Percentiles rank a stretch among this genome's conserved stretches.
Conservation (phyloP, 1,140 invertebrate species). For the Drosophila aff. region DNA sequence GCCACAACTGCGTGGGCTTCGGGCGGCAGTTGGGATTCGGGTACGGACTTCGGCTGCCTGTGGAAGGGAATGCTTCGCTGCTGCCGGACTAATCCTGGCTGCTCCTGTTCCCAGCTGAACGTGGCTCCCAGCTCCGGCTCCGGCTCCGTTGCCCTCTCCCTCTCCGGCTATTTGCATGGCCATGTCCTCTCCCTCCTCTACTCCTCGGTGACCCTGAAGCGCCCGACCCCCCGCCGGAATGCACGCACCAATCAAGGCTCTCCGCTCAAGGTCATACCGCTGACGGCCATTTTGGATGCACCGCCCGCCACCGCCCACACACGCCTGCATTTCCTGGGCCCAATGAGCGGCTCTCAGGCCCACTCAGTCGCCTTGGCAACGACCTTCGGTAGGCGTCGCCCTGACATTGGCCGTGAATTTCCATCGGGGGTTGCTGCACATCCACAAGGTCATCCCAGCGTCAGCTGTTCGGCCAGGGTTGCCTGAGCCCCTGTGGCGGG, state of each 20-base stretch:
- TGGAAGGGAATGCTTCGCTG: not conserved
- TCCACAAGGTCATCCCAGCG: constrained; percentile 52
- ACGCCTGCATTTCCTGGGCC: constrained; percentile 71
- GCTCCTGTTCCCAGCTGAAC: constrained; percentile 33
- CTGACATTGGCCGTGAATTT: constrained; percentile 70
- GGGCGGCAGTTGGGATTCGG: not conserved
- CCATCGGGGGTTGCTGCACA: constrained; percentile 62
- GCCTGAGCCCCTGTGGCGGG: constrained; percentile 11
- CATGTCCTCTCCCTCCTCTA: not conserved
- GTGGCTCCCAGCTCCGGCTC: constrained; percentile 25
- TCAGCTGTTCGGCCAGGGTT: constrained; percentile 49
- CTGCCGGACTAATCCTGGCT: constrained; percentile 34
- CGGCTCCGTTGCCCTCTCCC: not conserved
- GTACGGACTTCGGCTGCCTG: not conserved
- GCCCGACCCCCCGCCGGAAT: not conserved
- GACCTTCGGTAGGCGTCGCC: constrained; percentile 77
- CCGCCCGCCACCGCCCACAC: constrained; percentile 53
- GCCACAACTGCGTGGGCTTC: constrained; percentile 21
- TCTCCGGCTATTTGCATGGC: constrained; percentile 15
- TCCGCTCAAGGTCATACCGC: constrained; percentile 66
- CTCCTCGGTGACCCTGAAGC: not conserved
- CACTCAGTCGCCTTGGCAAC: constrained; percentile 69
- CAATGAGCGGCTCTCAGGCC: constrained; percentile 64
- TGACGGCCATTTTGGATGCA: constrained; percentile 79
- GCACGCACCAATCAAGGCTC: constrained; percentile 9